Evolutionary conservation across 2,888 invertebrate genomes (phyloP), one percentile per base, ranked within the genome.

Genomic region (Chloroclystis v-ata): DNA sequence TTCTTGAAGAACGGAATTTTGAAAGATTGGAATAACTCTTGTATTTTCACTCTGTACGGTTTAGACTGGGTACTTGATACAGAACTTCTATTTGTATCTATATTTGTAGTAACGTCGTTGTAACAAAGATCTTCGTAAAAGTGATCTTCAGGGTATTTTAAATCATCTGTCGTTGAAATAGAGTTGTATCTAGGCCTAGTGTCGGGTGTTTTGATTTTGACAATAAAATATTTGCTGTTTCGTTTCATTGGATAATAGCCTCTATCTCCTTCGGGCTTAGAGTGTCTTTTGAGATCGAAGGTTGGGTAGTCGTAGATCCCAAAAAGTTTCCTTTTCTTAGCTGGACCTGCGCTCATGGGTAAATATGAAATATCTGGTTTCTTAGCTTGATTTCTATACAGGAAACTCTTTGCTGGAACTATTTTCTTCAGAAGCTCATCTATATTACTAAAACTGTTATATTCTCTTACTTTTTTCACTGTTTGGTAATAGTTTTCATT

Each of bases 71-170:
- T 60, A 26, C 41, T 55, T 4, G 58, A 41, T 37, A 44, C 20
- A 14, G 52, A 42, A 40, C 48, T 45, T 38, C 49, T 51, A 49
- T 56, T 59, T 14, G 69, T 69, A 8, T 65, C 59, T 1, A 77
- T 59, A 16, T 56, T 59, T 14, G 69, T 69, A 8, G 65, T 58
- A 1, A 77, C 59, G 14, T 84, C 82, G 54, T 76, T 78, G 28
- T 85, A 84, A 56, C 78, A 79, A 0, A 86, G 58, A 45, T 86
- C 87, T 72, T 87, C 87, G 38, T 86, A 87, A 28, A 86, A 76
- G 60, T 87, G 87, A 32, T 87, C 87, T 40, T 85, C 86, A 1
- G 72, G 52, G 24, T 65, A 60, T 49, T 72, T 75, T 0, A 72
- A 29, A 48, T 81, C 79, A 47, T 82, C 79, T 10, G 75, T 52